phyloP scores from a whole-genome alignment of 2,113 vertebrate species.

The Eleginops maclovinus region DNA sequence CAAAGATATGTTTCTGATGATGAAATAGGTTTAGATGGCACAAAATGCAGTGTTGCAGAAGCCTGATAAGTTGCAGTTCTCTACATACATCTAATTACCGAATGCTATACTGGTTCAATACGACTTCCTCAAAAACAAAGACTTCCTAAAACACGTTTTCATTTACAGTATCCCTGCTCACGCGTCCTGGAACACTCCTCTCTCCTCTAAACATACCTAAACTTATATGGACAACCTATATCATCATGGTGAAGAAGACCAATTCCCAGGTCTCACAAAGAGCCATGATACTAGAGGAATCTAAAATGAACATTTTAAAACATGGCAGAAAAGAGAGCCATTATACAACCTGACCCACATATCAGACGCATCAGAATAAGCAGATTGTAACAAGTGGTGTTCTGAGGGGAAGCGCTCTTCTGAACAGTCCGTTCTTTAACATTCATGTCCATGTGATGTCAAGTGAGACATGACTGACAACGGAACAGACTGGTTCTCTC shows the following conservation, averaged over 20 bases:
- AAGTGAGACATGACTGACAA: background rate
- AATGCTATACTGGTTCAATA: no score
- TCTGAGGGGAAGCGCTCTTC: background rate
- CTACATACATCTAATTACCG: no score
- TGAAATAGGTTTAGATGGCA: no score
- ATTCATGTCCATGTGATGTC: background rate
- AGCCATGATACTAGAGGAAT: background rate
- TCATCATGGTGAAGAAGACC: background rate
- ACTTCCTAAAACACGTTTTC: no score
- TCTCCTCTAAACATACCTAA: background rate
- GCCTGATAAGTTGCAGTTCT: no score
- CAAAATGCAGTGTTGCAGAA: no score
- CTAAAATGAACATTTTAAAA: background rate
- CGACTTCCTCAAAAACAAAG: no score
- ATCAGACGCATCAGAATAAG: background rate
- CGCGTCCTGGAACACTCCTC: background rate
- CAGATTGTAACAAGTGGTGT: background rate
- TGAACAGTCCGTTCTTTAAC: conserved; percentile 30
- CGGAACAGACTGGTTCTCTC: conserved; percentile 46
- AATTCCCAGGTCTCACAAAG: background rate
- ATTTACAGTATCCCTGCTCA: no score
- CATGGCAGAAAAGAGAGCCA: background rate
- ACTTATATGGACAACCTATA: background rate
- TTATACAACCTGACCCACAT: no score
- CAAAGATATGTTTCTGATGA: no score